phyloP scores from a whole-genome alignment of 2,113 vertebrate species.

The Nerophis ophidion region DNA sequence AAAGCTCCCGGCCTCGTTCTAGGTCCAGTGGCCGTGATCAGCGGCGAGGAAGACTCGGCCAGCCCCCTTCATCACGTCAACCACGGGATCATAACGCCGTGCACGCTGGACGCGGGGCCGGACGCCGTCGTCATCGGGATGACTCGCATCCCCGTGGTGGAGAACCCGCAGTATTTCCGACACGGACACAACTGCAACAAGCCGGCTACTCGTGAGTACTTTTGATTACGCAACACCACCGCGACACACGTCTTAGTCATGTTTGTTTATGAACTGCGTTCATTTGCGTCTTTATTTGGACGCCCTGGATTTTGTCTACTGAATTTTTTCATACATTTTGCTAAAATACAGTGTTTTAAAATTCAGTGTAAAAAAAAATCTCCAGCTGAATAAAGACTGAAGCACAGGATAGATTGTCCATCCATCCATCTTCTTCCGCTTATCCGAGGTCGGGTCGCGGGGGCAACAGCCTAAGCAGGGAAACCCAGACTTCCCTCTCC shows the following conservation, averaged over 20 bases:
- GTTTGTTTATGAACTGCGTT: neutral
- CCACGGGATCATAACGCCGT: conserved; percentile 90
- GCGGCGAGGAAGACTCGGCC: conserved; percentile 95
- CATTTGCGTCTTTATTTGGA: neutral
- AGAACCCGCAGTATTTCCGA: conserved; percentile 96
- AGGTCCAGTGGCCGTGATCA: conserved; percentile 97
- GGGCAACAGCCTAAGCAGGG: no score
- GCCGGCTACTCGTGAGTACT: conserved; percentile 89
- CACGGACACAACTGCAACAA: conserved; percentile 96
- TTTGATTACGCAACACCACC: no score
- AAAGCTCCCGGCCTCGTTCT: conserved; percentile 4
- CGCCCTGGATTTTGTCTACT: no score
- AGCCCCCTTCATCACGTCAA: conserved; percentile 97
- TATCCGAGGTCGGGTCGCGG: no score
- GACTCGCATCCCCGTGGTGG: conserved; percentile 94
- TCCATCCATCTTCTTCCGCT: no score
- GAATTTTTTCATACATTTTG: no score
- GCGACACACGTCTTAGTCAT: no score
- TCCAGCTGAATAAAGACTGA: no score
- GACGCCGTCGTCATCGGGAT: conserved; percentile 96
- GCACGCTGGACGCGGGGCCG: conserved; percentile 82
- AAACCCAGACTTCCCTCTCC: no score
- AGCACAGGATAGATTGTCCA: no score
- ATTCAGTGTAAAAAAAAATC: no score
- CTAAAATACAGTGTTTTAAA: no score